These are phyloP conservation scores for Thecocarcelia acutangulata DNA, from an alignment of 2,888 invertebrate genomes.

Conservation along the genomic window DNA sequence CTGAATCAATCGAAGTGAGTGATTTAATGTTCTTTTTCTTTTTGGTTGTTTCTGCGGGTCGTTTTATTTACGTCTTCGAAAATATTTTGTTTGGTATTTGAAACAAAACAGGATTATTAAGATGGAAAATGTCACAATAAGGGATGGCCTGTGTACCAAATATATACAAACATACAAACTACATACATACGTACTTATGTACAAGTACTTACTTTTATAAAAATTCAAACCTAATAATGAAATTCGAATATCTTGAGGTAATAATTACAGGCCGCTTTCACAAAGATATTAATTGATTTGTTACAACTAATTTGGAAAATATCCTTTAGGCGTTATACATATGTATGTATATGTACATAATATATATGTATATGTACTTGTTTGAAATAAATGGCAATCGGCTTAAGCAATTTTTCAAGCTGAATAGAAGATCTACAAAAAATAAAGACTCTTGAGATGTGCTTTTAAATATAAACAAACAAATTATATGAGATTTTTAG, in stretches of 20 bases:
- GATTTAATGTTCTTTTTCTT: conserved; percentile 15
- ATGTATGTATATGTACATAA: too few relatives aligned
- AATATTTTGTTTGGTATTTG: background rate
- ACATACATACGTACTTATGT: too few relatives aligned
- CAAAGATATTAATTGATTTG: conserved; percentile 7
- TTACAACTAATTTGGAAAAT: background rate
- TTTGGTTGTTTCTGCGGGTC: conserved; percentile 62
- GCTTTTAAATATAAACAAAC: too few relatives aligned
- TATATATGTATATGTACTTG: too few relatives aligned
- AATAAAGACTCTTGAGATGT: too few relatives aligned
- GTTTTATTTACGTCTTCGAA: conserved; percentile 21
- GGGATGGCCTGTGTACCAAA: background rate
- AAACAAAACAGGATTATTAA: conserved; percentile 25
- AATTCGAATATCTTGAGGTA: conserved; percentile 12
- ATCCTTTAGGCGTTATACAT: background rate
- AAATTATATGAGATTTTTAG: too few relatives aligned
- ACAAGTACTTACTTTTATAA: too few relatives aligned
- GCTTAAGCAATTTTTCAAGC: too few relatives aligned
- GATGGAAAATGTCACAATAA: conserved; percentile 29
- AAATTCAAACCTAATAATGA: background rate
- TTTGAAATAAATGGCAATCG: too few relatives aligned
- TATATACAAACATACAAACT: background rate
- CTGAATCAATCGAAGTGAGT: background rate
- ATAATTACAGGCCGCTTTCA: conserved; percentile 17
- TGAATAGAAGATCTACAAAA: too few relatives aligned